Conservation (phyloP, 2,888 invertebrate genomes). For the Harpalus rubripes region DNA sequence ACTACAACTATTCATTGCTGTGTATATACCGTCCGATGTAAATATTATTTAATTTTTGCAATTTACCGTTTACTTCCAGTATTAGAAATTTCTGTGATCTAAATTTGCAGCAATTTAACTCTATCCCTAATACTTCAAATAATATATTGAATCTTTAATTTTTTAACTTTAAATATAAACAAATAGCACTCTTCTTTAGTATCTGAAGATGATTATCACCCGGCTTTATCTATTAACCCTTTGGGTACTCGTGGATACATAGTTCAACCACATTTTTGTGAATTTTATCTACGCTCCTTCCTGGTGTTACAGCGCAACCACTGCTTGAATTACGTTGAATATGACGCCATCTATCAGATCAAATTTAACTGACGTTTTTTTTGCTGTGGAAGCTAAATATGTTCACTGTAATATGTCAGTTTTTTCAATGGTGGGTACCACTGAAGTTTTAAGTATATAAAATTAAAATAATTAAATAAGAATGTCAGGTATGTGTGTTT, state of each 20-base stretch:
- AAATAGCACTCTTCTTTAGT: too few relatives aligned
- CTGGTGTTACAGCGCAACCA: not conserved
- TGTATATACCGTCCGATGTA: too few relatives aligned
- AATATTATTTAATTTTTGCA: too few relatives aligned
- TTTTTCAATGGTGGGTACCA: not conserved
- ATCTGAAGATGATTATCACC: too few relatives aligned
- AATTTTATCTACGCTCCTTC: not conserved
- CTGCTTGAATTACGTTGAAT: not conserved
- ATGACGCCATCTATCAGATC: not conserved
- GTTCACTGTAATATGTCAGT: too few relatives aligned
- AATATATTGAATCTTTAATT: too few relatives aligned
- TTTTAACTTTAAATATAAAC: too few relatives aligned
- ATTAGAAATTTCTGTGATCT: too few relatives aligned
- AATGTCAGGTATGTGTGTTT: conserved; percentile 2
- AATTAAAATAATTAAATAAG: conserved; percentile 1
- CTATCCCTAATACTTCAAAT: too few relatives aligned
- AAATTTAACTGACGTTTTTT: not conserved
- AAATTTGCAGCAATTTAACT: not conserved
- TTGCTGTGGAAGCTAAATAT: not conserved
- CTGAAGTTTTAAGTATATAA: conserved; percentile 3
- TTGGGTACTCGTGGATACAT: not conserved
- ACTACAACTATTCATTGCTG: too few relatives aligned
- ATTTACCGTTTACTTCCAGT: too few relatives aligned
- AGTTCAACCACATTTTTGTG: not conserved
- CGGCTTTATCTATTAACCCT: too few relatives aligned